Conservation (phyloP, 2,113 vertebrate genomes). For the Axis porcinus region DNA sequence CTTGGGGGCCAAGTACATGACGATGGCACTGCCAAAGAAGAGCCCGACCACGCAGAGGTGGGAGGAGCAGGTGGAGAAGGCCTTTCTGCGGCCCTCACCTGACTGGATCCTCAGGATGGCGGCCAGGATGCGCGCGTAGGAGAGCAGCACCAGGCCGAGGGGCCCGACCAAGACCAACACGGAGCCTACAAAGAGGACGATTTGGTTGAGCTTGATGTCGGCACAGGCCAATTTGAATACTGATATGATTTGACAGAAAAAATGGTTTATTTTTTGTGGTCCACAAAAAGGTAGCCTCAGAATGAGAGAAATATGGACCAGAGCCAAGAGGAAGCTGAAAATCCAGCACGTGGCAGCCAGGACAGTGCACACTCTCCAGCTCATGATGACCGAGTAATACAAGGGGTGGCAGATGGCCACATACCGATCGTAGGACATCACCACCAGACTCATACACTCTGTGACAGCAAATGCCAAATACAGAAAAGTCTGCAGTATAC, state of each 20-base stretch:
- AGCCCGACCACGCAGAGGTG: neutral
- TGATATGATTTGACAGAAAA: conserved; percentile 20
- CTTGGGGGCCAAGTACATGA: neutral
- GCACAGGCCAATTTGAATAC: neutral
- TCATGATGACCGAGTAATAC: neutral
- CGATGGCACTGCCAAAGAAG: neutral
- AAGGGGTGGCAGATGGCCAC: conserved; percentile 51
- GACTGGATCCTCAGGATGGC: neutral
- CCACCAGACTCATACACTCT: neutral
- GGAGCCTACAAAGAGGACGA: neutral
- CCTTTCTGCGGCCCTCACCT: neutral
- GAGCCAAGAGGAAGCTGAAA: neutral
- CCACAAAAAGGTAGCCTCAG: conserved; percentile 14
- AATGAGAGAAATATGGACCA: neutral
- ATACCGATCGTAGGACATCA: conserved; percentile 23
- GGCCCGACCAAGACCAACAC: neutral
- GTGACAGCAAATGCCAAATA: conserved; percentile 41
- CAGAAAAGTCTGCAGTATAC: conserved; percentile 27
- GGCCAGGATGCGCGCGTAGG: neutral
- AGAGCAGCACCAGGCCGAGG: neutral
- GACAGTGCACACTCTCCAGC: neutral
- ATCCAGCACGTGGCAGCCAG: neutral
- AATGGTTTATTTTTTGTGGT: neutral
- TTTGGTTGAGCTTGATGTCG: neutral
- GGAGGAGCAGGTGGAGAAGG: conserved; percentile 13